phyloP scores from a whole-genome alignment of 92 coral and sea anemone species.

The Galaxea fascicularis region DNA sequence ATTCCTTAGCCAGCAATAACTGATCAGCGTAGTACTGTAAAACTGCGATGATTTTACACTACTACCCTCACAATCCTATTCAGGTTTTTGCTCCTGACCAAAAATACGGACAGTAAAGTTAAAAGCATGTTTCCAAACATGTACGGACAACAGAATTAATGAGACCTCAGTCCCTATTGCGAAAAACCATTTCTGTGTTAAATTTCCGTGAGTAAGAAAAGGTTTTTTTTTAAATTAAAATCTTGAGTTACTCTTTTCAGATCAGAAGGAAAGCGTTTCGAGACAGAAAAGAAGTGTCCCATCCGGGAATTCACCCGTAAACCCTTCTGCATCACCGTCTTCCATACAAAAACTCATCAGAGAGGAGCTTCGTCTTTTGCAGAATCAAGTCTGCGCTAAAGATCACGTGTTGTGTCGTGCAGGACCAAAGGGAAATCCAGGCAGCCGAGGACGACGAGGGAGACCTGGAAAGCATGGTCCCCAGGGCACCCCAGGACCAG shows the following conservation, averaged over 20 bases:
- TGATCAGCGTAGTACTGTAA: too few species aligned
- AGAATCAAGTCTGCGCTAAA: slow-evolving; percentile 44
- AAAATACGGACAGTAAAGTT: too few species aligned
- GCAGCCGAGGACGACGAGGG: slow-evolving; percentile 53
- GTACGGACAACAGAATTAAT: too few species aligned
- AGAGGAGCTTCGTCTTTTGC: slow-evolving; percentile 40
- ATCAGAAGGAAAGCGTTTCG: neutral
- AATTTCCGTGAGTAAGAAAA: neutral
- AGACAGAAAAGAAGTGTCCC: slow-evolving; percentile 11
- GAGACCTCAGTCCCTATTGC: too few species aligned
- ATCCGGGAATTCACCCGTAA: neutral
- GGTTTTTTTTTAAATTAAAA: too few species aligned
- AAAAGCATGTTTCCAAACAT: too few species aligned
- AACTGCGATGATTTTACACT: too few species aligned
- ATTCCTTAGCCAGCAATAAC: too few species aligned
- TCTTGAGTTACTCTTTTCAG: neutral
- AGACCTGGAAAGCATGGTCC: slow-evolving; percentile 71
- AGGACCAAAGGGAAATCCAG: slow-evolving; percentile 53
- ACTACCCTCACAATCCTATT: too few species aligned
- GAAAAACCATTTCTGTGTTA: too few species aligned
- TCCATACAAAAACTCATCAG: neutral
- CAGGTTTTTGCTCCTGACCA: too few species aligned
- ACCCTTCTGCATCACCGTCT: neutral
- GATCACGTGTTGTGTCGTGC: slow-evolving; percentile 47
- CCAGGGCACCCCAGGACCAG: slow-evolving; percentile 47